Evolutionary conservation across 2,797 vertebrate species (phyloP).

Genomic region (Eptatretus atami): DNA sequence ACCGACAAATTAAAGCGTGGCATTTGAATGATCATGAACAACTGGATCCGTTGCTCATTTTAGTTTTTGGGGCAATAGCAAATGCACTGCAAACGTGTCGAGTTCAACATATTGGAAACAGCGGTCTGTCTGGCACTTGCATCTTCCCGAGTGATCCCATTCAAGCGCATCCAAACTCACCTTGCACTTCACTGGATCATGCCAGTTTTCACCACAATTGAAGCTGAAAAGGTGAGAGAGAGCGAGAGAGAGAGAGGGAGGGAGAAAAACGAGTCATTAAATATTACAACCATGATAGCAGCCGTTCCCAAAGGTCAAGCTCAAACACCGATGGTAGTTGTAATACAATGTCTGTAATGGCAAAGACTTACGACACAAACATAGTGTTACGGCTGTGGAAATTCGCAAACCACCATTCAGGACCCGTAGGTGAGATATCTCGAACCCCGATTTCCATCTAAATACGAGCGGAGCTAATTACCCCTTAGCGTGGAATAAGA

Average conservation of each 20-base stretch:
- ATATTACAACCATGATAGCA: background rate
- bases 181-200: constrained; percentile 98
- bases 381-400: no score
- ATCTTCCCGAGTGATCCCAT: no score
- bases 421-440: no score
- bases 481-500: no score
- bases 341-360: no score
- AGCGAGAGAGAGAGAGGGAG: background rate
- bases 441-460: no score
- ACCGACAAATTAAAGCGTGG: no score
- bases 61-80: background rate
- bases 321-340: background rate
- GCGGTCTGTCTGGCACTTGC: background rate
- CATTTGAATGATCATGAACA: no score
- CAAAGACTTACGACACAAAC: no score
- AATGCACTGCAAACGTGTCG: background rate
- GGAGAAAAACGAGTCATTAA: background rate
- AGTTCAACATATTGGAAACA: constrained; percentile 7
- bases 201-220: constrained; percentile 99
- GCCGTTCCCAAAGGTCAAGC: background rate
- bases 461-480: no score
- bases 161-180: constrained; percentile 18
- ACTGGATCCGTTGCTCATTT: no score
- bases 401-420: no score
- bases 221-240: constrained; percentile 25